These are phyloP conservation scores for Cepaea hortensis DNA, from an alignment of 2,888 invertebrate genomes.

Conservation along the genomic window DNA sequence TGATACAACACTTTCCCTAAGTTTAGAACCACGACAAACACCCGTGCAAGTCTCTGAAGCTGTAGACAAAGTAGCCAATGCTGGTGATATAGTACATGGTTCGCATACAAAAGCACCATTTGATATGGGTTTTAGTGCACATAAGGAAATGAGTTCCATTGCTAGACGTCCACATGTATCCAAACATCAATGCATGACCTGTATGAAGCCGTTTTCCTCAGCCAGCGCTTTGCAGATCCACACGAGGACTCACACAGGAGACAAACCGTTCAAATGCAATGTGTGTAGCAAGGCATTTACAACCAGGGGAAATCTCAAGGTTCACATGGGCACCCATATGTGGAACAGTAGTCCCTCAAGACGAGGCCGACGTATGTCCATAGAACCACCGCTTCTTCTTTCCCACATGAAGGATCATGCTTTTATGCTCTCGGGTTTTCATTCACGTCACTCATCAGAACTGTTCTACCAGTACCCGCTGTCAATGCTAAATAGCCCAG, in stretches of 20 bases:
- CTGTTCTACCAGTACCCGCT: conserved; percentile 95
- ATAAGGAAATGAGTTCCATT: no score
- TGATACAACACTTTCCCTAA: background rate
- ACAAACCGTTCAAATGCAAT: conserved; percentile 94
- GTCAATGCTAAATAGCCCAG: conserved; percentile 85
- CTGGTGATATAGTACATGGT: background rate
- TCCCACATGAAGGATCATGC: conserved; percentile 67
- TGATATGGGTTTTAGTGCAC: no score
- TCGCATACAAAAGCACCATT: background rate
- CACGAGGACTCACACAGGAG: conserved; percentile 98
- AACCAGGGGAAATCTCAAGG: conserved; percentile 98
- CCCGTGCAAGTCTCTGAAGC: no score
- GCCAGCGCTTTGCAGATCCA: conserved; percentile 98
- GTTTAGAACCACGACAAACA: background rate
- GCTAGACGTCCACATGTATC: conserved; percentile 52
- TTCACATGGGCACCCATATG: conserved; percentile 98
- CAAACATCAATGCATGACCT: conserved; percentile 94
- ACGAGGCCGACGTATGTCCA: conserved; percentile 94
- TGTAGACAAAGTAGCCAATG: background rate
- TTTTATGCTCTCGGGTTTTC: conserved; percentile 78
- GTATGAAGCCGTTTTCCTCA: conserved; percentile 98
- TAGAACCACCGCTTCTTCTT: conserved; percentile 82
- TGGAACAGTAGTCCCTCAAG: conserved; percentile 96
- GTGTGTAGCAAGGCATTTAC: conserved; percentile 86
- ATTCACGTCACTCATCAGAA: conserved; percentile 87